Evolutionary conservation across 2,113 vertebrate species (phyloP).

Genomic region (Oostethus manadensis): DNA sequence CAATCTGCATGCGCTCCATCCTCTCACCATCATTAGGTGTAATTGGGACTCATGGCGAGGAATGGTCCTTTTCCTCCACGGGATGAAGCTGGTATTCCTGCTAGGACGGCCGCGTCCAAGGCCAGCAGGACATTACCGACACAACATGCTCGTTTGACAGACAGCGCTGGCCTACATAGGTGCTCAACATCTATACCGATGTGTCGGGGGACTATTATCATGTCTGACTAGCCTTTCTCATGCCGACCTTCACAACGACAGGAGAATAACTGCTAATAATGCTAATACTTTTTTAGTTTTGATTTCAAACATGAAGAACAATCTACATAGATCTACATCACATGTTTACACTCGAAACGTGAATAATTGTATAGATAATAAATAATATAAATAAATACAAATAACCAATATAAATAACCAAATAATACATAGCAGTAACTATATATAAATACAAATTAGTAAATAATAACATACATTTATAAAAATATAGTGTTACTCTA

Average conservation of each 20-base stretch:
- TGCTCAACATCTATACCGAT: constrained; percentile 25
- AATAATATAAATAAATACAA: no score
- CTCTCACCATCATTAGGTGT: constrained; percentile 72
- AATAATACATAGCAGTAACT: no score
- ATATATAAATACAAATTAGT: no score
- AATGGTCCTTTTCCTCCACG: constrained; percentile 40
- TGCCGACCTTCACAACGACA: constrained; percentile 39
- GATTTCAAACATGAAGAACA: no score
- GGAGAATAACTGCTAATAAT: not conserved
- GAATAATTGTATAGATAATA: no score
- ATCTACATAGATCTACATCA: no score
- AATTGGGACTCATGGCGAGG: constrained; percentile 69
- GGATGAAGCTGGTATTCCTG: constrained; percentile 46
- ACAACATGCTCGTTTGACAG: constrained; percentile 28
- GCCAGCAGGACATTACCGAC: constrained; percentile 30
- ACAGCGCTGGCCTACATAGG: constrained; percentile 27
- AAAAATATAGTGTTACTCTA: no score
- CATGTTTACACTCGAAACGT: no score
- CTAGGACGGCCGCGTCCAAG: constrained; percentile 45
- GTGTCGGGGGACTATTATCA: constrained; percentile 27
- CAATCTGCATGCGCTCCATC: constrained; percentile 70
- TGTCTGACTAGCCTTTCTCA: constrained; percentile 34
- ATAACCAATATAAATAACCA: no score
- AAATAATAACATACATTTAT: no score
- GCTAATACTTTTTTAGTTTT: no score